Conservation (phyloP, 2,888 invertebrate genomes). For the Rhamphomyia laevipes region DNA sequence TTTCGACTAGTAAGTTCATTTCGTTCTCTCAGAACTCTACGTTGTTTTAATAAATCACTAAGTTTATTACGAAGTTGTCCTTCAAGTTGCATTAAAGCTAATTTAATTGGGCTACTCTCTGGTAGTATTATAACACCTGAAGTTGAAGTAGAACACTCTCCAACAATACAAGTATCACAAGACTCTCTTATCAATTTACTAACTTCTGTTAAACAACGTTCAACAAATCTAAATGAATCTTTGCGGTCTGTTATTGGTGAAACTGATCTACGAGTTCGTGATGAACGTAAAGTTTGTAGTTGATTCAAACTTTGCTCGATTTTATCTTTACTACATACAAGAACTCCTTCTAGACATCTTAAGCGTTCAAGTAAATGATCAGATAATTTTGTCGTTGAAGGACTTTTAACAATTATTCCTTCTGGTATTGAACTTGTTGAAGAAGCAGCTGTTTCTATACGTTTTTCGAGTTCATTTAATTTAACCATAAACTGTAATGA, state of each 20-base stretch:
- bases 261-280: constrained; percentile 49
- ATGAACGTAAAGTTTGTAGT: constrained; percentile 47
- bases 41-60: constrained; percentile 53
- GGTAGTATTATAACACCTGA: constrained; percentile 39
- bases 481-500: constrained; percentile 70
- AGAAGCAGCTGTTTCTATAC: constrained; percentile 50
- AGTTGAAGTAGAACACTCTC: constrained; percentile 10
- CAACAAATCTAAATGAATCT: constrained; percentile 49
- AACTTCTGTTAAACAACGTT: constrained; percentile 51
- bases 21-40: constrained; percentile 51
- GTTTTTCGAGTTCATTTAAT: constrained; percentile 63
- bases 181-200: constrained; percentile 48
- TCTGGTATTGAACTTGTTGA: constrained; percentile 13
- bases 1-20: constrained; percentile 56
- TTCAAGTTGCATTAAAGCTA: constrained; percentile 52
- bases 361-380: constrained; percentile 47
- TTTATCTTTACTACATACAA: constrained; percentile 52
- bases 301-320: constrained; percentile 56
- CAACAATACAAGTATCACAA: constrained; percentile 46
- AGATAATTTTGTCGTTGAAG: constrained; percentile 36
- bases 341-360: constrained; percentile 48
- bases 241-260: constrained; percentile 55
- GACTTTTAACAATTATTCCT: constrained; percentile 24
- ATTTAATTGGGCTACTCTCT: constrained; percentile 42
- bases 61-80: constrained; percentile 56